Percentiles rank a stretch among this genome's conserved stretches.
These are phyloP conservation scores for Eutolmus rufibarbis DNA, from an alignment of 2,888 invertebrate genomes.

Conservation along the genomic window DNA sequence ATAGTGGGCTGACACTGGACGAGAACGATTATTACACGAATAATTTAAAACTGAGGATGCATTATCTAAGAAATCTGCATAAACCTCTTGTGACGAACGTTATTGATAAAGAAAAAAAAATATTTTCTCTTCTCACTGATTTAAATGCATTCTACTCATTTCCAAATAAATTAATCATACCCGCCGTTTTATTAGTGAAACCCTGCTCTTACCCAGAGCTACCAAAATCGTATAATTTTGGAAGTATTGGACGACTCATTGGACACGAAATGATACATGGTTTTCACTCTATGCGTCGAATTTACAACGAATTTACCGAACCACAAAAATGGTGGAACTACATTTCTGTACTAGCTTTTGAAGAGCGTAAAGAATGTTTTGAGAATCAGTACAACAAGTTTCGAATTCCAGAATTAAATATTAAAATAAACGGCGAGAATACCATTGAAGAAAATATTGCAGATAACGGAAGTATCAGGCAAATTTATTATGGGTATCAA, in stretches of 20 bases:
- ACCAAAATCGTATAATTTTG: constrained; percentile 54
- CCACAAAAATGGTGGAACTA: background rate
- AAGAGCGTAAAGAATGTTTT: background rate
- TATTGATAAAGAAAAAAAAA: background rate
- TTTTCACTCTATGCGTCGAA: constrained; percentile 79
- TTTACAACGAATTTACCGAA: background rate
- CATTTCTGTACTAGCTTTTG: background rate
- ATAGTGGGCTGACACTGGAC: background rate
- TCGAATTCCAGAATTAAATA: background rate
- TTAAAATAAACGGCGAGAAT: background rate
- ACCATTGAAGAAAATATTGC: constrained; percentile 35
- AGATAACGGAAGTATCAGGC: constrained; percentile 12
- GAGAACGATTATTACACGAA: background rate
- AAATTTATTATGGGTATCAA: constrained; percentile 7
- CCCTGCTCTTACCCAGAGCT: background rate
- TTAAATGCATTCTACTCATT: background rate
- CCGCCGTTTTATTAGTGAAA: background rate
- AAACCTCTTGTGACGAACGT: background rate
- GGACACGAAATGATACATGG: constrained; percentile 89
- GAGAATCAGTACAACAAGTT: constrained; percentile 10
- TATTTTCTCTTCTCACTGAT: background rate
- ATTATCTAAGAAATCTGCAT: background rate
- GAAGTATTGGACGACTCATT: constrained; percentile 85
- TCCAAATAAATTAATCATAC: background rate
- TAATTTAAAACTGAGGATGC: background rate